phyloP scores from a whole-genome alignment of 2,797 vertebrate species.

The Tiaroga cobitis region DNA sequence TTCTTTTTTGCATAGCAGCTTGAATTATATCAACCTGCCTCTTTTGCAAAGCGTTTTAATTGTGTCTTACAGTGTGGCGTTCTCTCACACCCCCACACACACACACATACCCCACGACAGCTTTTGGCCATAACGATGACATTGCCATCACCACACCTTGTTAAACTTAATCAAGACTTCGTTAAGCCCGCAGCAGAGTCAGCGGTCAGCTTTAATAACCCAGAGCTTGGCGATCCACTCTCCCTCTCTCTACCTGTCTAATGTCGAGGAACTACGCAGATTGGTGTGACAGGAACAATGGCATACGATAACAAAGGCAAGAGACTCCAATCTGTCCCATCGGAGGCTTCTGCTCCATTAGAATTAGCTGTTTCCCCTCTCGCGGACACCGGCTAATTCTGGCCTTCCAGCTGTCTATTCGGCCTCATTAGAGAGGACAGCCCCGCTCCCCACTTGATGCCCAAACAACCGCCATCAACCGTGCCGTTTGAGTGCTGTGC shows the following conservation, averaged over 20 bases:
- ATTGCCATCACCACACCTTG: constrained; percentile 45
- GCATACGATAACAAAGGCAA: constrained; percentile 47
- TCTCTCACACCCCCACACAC: neutral
- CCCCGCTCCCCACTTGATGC: constrained; percentile 55
- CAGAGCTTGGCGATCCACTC: neutral
- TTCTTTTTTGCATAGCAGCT: constrained; percentile 19
- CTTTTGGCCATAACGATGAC: constrained; percentile 34
- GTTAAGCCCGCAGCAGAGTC: constrained; percentile 45
- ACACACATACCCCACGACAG: constrained; percentile 6
- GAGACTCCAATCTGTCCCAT: constrained; percentile 47
- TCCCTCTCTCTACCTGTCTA: constrained; percentile 24
- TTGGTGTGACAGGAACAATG: constrained; percentile 46
- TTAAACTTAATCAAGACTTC: constrained; percentile 55
- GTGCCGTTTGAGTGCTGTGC: constrained; percentile 44
- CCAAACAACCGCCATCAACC: constrained; percentile 65
- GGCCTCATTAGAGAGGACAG: constrained; percentile 70
- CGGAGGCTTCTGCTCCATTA: constrained; percentile 29
- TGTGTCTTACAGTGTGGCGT: neutral
- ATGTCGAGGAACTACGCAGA: constrained; percentile 29
- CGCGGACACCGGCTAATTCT: constrained; percentile 29
- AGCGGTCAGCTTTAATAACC: constrained; percentile 49
- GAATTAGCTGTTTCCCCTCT: constrained; percentile 40
- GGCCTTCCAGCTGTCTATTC: constrained; percentile 43
- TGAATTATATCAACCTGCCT: constrained; percentile 21
- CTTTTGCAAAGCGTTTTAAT: constrained; percentile 3